Evolutionary conservation across 2,113 vertebrate species (phyloP).

Genomic region (Pygoscelis adeliae): DNA sequence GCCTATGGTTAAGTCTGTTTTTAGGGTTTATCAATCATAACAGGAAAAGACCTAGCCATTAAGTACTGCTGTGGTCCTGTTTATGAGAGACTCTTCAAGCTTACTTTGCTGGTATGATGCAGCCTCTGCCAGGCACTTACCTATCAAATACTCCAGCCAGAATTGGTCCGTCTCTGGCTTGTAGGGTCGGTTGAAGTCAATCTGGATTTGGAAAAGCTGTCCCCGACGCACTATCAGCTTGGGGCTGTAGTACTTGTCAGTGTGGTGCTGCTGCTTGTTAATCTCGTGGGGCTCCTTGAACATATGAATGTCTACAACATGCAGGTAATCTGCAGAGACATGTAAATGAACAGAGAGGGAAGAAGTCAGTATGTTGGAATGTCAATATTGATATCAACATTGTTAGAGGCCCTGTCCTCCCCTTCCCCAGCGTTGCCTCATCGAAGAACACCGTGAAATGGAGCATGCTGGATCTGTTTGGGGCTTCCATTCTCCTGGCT

Average conservation of each 20-base stretch:
- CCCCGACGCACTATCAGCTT: conserved; percentile 87
- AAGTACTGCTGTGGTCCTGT: not conserved
- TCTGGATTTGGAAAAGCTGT: conserved; percentile 85
- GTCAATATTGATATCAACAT: not conserved
- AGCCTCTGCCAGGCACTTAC: conserved; percentile 72
- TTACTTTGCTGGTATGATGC: not conserved
- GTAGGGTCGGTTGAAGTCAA: conserved; percentile 87
- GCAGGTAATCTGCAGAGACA: conserved; percentile 79
- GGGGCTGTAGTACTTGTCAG: conserved; percentile 74
- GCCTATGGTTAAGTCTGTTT: not conserved
- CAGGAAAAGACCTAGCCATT: not conserved
- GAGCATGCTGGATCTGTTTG: not conserved
- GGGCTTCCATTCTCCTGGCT: not conserved
- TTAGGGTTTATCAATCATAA: not conserved
- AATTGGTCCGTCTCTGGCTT: conserved; percentile 80
- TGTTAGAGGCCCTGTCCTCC: not conserved
- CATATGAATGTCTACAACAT: conserved; percentile 79
- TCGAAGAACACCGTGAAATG: not conserved
- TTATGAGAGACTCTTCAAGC: not conserved
- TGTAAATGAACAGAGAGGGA: not conserved
- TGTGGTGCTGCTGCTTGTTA: conserved; percentile 88
- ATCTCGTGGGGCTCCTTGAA: conserved; percentile 71
- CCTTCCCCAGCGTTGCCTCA: not conserved
- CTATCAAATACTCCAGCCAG: conserved; percentile 91
- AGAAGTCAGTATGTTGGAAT: not conserved